Base-by-base conservation (phyloP, 2,113 vertebrate genomes). In the Dicaeum eximium region DNA sequence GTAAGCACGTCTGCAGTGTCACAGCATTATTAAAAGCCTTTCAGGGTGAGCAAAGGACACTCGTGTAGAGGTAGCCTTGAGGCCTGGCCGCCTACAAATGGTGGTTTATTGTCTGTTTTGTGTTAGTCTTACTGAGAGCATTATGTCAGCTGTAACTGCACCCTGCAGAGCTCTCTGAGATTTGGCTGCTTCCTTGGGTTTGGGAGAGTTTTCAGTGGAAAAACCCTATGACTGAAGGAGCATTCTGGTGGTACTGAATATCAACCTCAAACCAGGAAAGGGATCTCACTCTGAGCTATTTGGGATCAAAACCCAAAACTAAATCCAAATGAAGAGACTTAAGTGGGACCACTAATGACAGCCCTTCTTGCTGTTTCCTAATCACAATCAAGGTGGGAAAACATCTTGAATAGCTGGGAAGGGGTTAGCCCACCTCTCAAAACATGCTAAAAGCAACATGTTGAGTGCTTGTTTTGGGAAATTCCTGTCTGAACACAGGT, bases 11-110 rank as follows among this genome's bases (percentile, higher is more conserved):
- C 65, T 61, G 66, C 73, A 42, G 57, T 82, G 70, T 22, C 86
- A 48, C 35, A 65, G 57, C 13, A 1, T 75, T 95, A 94, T 86
- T 85, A 80, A 93, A 92, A 95, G 66, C 61, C 57, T 91, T 64
- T 85, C 37, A 64, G 74, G 40, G 35, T 30, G 57, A 70, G 80
- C 44, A 74, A 64, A 86, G 53, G 72, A 66, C 40, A 7, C 13
- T 38, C 33, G 62, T 69, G 45, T 8, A 8, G 62, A 69, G 45
- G 77, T 7, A 38, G 71, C 61, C 58, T 56, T 25, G 75, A 92
- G 72, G 31, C 8, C 15, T 85, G 73, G 23, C 27, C 1, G 50
- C 56, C 53, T 31, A 4, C 37, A 57, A 30, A 12, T 7, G 0
- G 1, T 48, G 42, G 23, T 77, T 77, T 79, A 14, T 54, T 91